phyloP scores from a whole-genome alignment of 2,113 vertebrate genomes.

The Hippocampus abdominalis region DNA sequence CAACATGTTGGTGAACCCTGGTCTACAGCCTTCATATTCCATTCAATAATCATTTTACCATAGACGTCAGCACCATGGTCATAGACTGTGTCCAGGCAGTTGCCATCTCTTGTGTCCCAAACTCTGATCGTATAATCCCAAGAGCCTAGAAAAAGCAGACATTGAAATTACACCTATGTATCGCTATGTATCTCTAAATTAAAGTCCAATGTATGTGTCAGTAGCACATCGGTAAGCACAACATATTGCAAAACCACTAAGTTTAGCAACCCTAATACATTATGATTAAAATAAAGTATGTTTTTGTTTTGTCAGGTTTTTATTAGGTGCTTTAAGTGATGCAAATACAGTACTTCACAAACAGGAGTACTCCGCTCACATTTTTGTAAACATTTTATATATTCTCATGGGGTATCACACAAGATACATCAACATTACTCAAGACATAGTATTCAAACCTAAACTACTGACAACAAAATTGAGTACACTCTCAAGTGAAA shows the following conservation, averaged over 20 bases:
- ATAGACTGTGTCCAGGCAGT: slow-evolving; percentile 86
- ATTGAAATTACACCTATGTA: background rate
- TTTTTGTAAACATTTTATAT: background rate
- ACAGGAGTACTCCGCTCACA: too few relatives aligned
- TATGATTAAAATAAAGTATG: too few relatives aligned
- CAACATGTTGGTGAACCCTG: too few relatives aligned
- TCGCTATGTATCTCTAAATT: background rate
- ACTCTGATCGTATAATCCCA: slow-evolving; percentile 96
- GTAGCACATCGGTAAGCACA: background rate
- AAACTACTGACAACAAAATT: too few relatives aligned
- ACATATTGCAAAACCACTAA: background rate
- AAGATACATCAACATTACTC: background rate
- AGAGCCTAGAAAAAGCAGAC: slow-evolving; percentile 67
- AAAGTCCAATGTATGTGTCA: background rate
- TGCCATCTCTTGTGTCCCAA: slow-evolving; percentile 94
- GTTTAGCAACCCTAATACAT: too few relatives aligned
- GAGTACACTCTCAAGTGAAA: too few relatives aligned
- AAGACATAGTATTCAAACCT: background rate
- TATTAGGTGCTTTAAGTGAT: too few relatives aligned
- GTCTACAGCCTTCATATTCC: background rate
- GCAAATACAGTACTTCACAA: too few relatives aligned
- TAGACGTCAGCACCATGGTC: slow-evolving; percentile 98
- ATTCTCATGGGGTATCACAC: background rate
- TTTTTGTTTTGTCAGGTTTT: too few relatives aligned
- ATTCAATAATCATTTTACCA: slow-evolving; percentile 64